Percentiles rank a stretch among this genome's conserved stretches.
Evolutionary conservation across 2,113 vertebrate genomes (phyloP).

Genomic region (Phrynocephalus versicolor): DNA sequence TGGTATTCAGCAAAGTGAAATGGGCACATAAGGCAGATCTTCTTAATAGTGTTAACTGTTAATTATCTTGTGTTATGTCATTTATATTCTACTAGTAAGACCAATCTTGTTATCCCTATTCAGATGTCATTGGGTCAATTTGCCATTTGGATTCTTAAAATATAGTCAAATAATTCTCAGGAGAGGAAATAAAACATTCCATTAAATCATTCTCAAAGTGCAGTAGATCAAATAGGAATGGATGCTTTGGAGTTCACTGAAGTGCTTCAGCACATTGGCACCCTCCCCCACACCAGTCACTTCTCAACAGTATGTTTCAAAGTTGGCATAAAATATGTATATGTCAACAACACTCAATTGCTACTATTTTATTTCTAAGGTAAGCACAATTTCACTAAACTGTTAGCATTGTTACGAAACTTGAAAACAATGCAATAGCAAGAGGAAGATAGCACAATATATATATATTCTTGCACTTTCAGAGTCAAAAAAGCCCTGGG

Average conservation of each 20-base stretch:
- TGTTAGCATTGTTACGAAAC: background rate
- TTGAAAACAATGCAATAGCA: background rate
- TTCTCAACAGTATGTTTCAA: slow-evolving; percentile 1
- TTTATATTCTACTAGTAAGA: slow-evolving; percentile 25
- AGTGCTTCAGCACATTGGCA: background rate
- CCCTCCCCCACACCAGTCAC: background rate
- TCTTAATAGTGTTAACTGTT: slow-evolving; percentile 24
- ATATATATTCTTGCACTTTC: background rate
- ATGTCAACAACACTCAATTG: background rate
- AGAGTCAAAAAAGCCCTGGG: background rate
- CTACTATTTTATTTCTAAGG: background rate
- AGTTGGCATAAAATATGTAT: background rate
- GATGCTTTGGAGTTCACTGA: background rate
- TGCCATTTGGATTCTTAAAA: background rate
- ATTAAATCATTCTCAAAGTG: background rate
- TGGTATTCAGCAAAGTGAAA: slow-evolving; percentile 18
- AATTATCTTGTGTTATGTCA: slow-evolving; percentile 18
- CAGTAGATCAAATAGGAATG: slow-evolving; percentile 5
- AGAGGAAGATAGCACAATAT: background rate
- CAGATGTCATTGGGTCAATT: slow-evolving; percentile 18
- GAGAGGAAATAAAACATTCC: slow-evolving; percentile 27
- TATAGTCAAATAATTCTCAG: background rate
- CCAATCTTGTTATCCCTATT: slow-evolving; percentile 12
- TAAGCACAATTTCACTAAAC: background rate
- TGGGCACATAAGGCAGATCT: background rate